Conservation (phyloP, 2,113 vertebrate species). For the Podarcis raffonei region DNA sequence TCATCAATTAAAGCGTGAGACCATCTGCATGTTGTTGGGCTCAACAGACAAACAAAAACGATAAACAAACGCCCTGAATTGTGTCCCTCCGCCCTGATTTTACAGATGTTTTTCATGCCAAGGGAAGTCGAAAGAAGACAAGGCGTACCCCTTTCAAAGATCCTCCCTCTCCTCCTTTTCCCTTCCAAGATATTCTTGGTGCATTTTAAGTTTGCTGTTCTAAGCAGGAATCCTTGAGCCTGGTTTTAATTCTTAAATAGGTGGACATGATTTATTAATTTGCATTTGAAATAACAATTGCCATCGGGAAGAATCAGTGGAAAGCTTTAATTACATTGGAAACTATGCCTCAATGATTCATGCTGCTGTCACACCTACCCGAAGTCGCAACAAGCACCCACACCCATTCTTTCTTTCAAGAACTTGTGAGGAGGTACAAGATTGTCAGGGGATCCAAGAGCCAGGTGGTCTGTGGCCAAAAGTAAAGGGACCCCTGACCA, state of each 20-base stretch:
- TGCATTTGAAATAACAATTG: slow-evolving; percentile 95
- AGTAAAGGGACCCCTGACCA: too few species aligned
- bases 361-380: slow-evolving; percentile 72
- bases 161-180: slow-evolving; percentile 15
- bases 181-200: slow-evolving; percentile 45
- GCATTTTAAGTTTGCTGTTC: slow-evolving; percentile 69
- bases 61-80: slow-evolving; percentile 68
- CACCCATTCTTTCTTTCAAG: not conserved
- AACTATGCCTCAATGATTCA: slow-evolving; percentile 82
- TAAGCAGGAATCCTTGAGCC: slow-evolving; percentile 77
- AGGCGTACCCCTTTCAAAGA: slow-evolving; percentile 9
- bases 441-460: not conserved
- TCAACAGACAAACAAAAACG: slow-evolving; percentile 64
- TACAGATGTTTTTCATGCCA: slow-evolving; percentile 47
- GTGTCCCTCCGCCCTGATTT: slow-evolving; percentile 65
- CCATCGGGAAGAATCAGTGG: slow-evolving; percentile 84
- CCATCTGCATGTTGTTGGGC: slow-evolving; percentile 78
- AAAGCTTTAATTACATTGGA: slow-evolving; percentile 89
- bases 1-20: slow-evolving; percentile 72
- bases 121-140: slow-evolving; percentile 42
- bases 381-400: slow-evolving; percentile 75
- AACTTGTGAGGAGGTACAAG: slow-evolving; percentile 21
- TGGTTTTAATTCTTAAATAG: slow-evolving; percentile 93
- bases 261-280: slow-evolving; percentile 93
- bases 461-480: not conserved